Percentiles rank a stretch among this genome's conserved stretches.
Conservation (phyloP, 2,888 invertebrate species). For the Prosapia bicincta region DNA sequence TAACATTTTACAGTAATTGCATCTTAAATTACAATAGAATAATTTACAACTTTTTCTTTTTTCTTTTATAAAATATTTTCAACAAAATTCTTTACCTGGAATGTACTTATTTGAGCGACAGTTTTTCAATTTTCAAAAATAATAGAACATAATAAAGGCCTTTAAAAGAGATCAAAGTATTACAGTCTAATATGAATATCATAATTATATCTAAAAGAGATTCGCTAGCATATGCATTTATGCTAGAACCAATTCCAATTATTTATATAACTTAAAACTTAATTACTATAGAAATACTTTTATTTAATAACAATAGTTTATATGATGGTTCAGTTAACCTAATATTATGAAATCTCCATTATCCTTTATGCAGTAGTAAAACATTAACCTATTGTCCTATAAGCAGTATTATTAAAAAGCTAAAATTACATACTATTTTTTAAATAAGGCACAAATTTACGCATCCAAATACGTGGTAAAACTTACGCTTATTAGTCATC, state of each 20-base stretch:
- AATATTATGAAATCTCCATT: background rate
- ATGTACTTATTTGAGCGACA: background rate
- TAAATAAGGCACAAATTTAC: background rate
- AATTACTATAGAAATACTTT: too few relatives aligned
- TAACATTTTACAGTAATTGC: too few relatives aligned
- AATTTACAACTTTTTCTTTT: too few relatives aligned
- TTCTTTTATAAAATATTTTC: too few relatives aligned
- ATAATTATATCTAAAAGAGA: background rate
- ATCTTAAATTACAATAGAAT: background rate
- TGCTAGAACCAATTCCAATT: background rate
- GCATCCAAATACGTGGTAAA: background rate
- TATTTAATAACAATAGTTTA: too few relatives aligned
- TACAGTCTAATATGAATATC: background rate
- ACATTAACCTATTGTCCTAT: background rate
- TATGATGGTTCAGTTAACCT: background rate
- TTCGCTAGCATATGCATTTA: background rate
- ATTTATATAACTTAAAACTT: background rate
- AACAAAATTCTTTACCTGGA: too few relatives aligned
- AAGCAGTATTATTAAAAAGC: background rate
- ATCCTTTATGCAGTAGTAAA: background rate
- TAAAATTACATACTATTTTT: background rate
- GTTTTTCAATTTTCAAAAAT: background rate
- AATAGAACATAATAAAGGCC: background rate
- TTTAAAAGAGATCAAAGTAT: background rate
- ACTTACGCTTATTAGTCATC: background rate